A percentile compares a stretch with the other conserved stretches of the same genome.
These are phyloP conservation scores for Zaprionus kolodkinae DNA, from an alignment of 1,140 invertebrate genomes.

Conservation along the genomic window DNA sequence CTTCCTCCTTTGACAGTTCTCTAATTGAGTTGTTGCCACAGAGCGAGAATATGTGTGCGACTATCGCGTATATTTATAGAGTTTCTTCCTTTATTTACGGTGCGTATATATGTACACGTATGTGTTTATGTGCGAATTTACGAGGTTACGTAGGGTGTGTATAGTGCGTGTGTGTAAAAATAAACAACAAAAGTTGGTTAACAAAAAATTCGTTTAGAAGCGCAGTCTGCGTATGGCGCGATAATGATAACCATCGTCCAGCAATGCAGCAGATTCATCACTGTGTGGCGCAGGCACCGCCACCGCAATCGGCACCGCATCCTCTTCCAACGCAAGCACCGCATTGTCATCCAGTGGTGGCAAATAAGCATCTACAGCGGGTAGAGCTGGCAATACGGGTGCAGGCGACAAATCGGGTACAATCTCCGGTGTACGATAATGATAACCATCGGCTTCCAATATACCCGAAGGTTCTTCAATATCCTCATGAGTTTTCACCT, in stretches of 20 bases:
- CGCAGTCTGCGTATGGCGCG: slow-evolving; percentile 64
- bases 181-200: slow-evolving; percentile 69
- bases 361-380: slow-evolving; percentile 53
- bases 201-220: slow-evolving; percentile 64
- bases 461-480: slow-evolving; percentile 46
- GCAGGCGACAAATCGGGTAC: slow-evolving; percentile 53
- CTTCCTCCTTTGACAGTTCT: slow-evolving; percentile 3
- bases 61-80: slow-evolving; percentile 26
- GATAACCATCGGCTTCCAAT: slow-evolving; percentile 64
- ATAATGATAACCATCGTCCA: slow-evolving; percentile 79
- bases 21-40: slow-evolving; percentile 52
- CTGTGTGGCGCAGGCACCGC: slow-evolving; percentile 40
- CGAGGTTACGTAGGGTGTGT: slow-evolving; percentile 25
- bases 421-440: slow-evolving; percentile 56
- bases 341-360: slow-evolving; percentile 61
- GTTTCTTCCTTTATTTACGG: slow-evolving; percentile 35
- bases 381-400: background rate
- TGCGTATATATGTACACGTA: slow-evolving; percentile 39
- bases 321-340: slow-evolving; percentile 44
- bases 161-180: slow-evolving; percentile 45
- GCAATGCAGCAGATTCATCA: slow-evolving; percentile 56
- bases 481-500: slow-evolving; percentile 46
- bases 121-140: slow-evolving; percentile 18
- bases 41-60: slow-evolving; percentile 15
- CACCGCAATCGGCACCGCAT: background rate